A percentile compares a stretch with the other conserved stretches of the same genome.
Evolutionary conservation across 1,140 invertebrate genomes (phyloP).

Genomic region (Medauroidea extradentata): DNA sequence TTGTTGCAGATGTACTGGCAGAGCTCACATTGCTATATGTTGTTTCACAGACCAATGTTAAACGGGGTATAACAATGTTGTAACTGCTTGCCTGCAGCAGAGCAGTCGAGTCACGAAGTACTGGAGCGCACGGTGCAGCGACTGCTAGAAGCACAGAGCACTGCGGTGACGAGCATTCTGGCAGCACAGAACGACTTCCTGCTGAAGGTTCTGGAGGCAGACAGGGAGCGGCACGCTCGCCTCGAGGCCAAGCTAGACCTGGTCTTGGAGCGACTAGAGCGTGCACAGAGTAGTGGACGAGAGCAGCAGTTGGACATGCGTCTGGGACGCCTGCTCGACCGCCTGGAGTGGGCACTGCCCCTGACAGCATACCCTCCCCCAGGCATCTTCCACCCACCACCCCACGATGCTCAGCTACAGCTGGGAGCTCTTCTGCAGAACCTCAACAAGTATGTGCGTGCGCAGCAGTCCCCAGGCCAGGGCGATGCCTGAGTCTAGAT

Average conservation of each 20-base stretch:
- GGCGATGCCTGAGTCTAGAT: too few species aligned
- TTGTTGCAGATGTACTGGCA: too few species aligned
- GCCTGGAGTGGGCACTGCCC: neutral
- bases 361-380: neutral
- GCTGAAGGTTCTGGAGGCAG: conserved; percentile 40
- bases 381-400: too few species aligned
- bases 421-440: too few species aligned
- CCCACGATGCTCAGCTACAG: too few species aligned
- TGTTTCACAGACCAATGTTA: too few species aligned
- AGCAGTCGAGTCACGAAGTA: too few species aligned
- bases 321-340: neutral
- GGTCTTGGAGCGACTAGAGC: conserved; percentile 30
- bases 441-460: too few species aligned
- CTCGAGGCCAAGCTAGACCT: conserved; percentile 43
- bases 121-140: neutral
- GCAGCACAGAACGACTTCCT: conserved; percentile 44
- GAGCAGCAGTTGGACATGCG: neutral
- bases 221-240: conserved; percentile 41
- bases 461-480: too few species aligned
- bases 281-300: neutral
- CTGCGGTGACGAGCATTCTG: conserved; percentile 23
- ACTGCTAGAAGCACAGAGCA: neutral
- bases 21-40: too few species aligned
- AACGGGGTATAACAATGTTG: too few species aligned
- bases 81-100: too few species aligned